Evolutionary conservation across 92 coral and sea anemone genomes (phyloP).

Genomic region (Phenganax subtilis): DNA sequence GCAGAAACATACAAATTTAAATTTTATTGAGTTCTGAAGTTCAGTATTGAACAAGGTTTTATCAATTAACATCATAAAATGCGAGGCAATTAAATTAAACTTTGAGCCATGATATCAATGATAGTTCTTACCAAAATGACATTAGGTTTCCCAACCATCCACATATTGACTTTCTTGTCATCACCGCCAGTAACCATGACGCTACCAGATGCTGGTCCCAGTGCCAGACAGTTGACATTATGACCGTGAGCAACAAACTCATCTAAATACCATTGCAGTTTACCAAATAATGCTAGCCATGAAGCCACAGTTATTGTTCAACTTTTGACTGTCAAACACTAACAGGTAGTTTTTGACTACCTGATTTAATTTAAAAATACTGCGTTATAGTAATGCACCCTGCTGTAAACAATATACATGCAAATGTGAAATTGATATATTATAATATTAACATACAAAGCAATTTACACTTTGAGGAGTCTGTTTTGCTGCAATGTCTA

Average conservation of each 20-base stretch:
- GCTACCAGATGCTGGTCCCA: constrained; percentile 90
- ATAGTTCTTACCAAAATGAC: constrained; percentile 72
- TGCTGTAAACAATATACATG: constrained; percentile 12
- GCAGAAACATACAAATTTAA: background rate
- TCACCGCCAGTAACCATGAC: constrained; percentile 99
- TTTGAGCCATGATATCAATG: background rate
- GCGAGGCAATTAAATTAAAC: background rate
- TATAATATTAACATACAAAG: background rate
- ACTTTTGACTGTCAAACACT: background rate
- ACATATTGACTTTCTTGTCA: constrained; percentile 94
- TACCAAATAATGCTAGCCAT: no score
- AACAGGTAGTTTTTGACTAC: background rate
- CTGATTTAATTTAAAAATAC: background rate
- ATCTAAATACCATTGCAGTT: constrained; percentile 45
- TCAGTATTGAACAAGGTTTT: background rate
- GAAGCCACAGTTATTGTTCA: no score
- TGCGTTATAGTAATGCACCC: background rate
- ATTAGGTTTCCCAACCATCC: constrained; percentile 99
- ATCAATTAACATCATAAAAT: background rate
- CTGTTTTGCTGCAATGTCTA: background rate
- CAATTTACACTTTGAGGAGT: background rate
- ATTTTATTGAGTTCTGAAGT: background rate
- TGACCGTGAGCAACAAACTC: constrained; percentile 99
- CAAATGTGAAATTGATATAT: background rate
- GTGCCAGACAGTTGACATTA: constrained; percentile 85